Conservation (phyloP, 2,888 invertebrate genomes). For the Tenodera sinensis region DNA sequence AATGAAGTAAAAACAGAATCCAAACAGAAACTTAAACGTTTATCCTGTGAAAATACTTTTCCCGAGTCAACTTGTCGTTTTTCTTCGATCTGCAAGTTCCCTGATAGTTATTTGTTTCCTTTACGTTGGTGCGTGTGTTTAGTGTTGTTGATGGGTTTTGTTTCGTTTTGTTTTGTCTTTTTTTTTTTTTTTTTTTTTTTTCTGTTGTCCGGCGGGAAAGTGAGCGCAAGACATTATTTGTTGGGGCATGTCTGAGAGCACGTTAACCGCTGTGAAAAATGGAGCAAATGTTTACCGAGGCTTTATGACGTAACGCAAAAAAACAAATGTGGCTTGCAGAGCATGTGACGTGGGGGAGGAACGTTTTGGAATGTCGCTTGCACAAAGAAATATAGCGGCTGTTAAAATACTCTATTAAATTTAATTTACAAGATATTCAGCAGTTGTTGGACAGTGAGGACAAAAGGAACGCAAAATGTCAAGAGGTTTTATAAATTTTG, state of each 20-base stretch:
- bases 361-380: neutral
- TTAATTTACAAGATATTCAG: neutral
- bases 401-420: neutral
- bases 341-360: neutral
- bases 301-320: neutral
- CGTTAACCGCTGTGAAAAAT: neutral
- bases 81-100: neutral
- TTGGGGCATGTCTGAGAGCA: neutral
- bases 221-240: neutral
- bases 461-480: neutral
- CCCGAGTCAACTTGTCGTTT: neutral
- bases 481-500: neutral
- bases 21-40: neutral
- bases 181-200: neutral
- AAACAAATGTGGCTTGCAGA: neutral
- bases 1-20: too few species aligned
- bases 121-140: neutral
- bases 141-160: neutral
- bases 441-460: neutral
- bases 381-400: neutral
- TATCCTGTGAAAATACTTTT: neutral
- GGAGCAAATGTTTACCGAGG: neutral
- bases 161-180: too few species aligned
- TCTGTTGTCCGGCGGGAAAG: neutral
- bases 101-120: neutral